These are phyloP conservation scores for Sialis fuliginosa DNA, from an alignment of 2,888 invertebrate species.

Conservation along the genomic window DNA sequence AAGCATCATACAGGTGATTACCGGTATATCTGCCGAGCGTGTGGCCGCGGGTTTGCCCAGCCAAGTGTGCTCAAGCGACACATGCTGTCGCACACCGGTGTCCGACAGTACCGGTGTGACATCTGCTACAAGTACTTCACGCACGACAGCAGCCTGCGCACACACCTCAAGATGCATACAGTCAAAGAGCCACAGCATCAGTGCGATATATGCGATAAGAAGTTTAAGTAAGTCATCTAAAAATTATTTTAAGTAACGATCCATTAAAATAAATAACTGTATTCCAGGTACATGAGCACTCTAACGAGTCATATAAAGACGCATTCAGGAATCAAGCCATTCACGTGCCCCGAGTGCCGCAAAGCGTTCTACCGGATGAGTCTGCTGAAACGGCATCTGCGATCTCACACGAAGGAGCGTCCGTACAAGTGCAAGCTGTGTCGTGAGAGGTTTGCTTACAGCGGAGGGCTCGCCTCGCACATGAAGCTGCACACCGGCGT, in stretches of 20 bases:
- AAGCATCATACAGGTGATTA: conserved; percentile 3
- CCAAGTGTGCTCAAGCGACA: conserved; percentile 4
- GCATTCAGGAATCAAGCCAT: conserved; percentile 5
- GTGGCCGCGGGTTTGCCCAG: conserved; percentile 1
- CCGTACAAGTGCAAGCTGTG: conserved; percentile 5
- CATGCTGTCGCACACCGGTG: conserved; percentile 5
- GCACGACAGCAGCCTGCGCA: conserved; percentile 3
- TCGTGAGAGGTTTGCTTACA: conserved; percentile 3
- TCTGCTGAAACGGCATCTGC: conserved; percentile 2
- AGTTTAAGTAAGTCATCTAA: conserved; percentile 1
- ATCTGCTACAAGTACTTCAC: conserved; percentile 2
- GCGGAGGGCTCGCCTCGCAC: conserved; percentile 3
- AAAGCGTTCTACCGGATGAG: conserved; percentile 5
- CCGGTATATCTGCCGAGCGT: conserved; percentile 2
- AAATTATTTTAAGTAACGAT: too few species aligned
- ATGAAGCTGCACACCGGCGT: conserved; percentile 4
- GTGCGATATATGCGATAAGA: conserved; percentile 5
- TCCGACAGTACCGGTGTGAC: conserved; percentile 1
- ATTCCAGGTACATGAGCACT: background rate
- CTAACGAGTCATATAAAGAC: conserved; percentile 4
- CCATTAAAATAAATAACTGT: too few species aligned
- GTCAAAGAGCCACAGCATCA: conserved; percentile 4
- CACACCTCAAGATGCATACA: conserved; percentile 5
- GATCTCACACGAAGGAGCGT: conserved; percentile 3
- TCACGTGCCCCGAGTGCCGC: conserved; percentile 4